Conservation (phyloP, 2,113 vertebrate species). For the Leucopternis melanops region DNA sequence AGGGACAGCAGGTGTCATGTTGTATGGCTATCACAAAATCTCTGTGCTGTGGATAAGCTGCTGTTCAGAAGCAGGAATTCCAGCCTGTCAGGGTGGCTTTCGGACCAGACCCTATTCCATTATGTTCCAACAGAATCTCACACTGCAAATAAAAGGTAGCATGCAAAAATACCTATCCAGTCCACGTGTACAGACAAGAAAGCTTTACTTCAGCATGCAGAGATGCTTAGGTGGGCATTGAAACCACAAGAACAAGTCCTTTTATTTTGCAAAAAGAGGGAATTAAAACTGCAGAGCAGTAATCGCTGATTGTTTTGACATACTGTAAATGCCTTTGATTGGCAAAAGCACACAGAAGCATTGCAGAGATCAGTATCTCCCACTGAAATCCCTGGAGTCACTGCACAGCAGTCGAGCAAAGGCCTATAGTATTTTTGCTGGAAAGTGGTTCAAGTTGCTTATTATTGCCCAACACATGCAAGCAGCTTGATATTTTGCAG, state of each 20-base stretch:
- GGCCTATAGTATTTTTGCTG: slow-evolving; percentile 16
- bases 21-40: background rate
- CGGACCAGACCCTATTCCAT: background rate
- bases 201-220: background rate
- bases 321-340: slow-evolving; percentile 40
- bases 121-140: background rate
- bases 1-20: background rate
- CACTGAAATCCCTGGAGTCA: slow-evolving; percentile 26
- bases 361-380: slow-evolving; percentile 41
- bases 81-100: background rate
- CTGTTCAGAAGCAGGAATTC: background rate
- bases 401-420: slow-evolving; percentile 1
- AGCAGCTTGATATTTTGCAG: slow-evolving; percentile 33
- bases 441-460: slow-evolving; percentile 29
- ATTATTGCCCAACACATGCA: slow-evolving; percentile 26
- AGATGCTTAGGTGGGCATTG: background rate
- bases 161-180: background rate
- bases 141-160: background rate
- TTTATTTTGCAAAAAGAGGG: slow-evolving; percentile 19
- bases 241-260: background rate
- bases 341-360: slow-evolving; percentile 46
- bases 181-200: background rate
- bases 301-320: slow-evolving; percentile 48
- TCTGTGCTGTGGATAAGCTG: background rate
- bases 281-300: slow-evolving; percentile 43